These are phyloP conservation scores for Nasonovia ribisnigri DNA, from an alignment of 2,888 invertebrate genomes.

Conservation along the genomic window DNA sequence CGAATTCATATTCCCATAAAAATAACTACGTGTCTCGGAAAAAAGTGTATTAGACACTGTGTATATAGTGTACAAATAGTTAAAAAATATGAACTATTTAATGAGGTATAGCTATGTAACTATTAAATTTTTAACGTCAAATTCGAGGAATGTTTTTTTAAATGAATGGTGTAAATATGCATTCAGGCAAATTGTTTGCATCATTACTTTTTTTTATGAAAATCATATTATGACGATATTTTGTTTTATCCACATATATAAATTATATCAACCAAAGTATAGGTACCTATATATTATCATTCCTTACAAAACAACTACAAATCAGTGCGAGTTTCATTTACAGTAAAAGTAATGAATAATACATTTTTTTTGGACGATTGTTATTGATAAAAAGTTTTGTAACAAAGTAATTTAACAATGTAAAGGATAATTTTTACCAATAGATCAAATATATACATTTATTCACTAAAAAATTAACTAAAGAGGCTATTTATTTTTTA, in stretches of 20 bases:
- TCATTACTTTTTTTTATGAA: neutral
- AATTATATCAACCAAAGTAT: neutral
- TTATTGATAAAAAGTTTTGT: neutral
- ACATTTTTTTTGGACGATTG: neutral
- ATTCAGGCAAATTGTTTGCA: neutral
- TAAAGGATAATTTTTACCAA: neutral
- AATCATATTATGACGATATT: neutral
- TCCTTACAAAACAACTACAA: neutral
- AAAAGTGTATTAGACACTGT: neutral
- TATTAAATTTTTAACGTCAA: neutral
- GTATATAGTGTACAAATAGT: neutral
- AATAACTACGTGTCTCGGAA: neutral
- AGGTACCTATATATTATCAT: neutral
- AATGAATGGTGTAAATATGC: neutral
- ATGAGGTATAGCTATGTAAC: neutral
- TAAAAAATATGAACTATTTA: neutral
- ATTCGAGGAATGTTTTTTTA: neutral
- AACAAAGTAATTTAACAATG: neutral
- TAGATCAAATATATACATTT: neutral
- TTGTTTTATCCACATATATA: neutral
- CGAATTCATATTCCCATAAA: conserved; percentile 46
- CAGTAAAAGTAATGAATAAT: neutral
- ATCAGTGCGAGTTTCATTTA: neutral
- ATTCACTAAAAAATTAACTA: neutral
- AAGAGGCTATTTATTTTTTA: neutral